phyloP scores from a whole-genome alignment of 2,113 vertebrate species.

The Fukomys damarensis region DNA sequence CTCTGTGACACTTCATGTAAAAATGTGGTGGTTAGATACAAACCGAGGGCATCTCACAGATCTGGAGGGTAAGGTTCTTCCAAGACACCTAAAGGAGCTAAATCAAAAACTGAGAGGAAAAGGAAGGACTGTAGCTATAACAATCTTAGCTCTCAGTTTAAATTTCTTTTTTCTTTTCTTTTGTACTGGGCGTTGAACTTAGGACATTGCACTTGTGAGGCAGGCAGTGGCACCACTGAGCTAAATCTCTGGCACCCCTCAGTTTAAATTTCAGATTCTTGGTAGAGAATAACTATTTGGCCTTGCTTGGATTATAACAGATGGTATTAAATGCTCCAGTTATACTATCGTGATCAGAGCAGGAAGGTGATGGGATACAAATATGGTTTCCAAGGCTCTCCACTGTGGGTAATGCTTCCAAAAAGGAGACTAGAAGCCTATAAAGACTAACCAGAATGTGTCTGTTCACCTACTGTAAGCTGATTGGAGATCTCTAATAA shows the following conservation, averaged over 20 bases:
- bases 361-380: not conserved
- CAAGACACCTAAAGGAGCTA: not conserved
- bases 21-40: not conserved
- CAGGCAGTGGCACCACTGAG: too few relatives aligned
- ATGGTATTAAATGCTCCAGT: not conserved
- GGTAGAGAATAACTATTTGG: not conserved
- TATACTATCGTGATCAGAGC: not conserved
- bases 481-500: not conserved
- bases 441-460: not conserved
- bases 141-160: not conserved
- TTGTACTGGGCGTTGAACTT: too few relatives aligned
- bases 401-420: not conserved
- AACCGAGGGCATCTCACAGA: not conserved
- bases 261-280: not conserved
- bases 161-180: too few relatives aligned
- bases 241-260: too few relatives aligned
- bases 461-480: not conserved
- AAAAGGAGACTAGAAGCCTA: not conserved
- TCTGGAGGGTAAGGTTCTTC: not conserved
- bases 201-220: too few relatives aligned
- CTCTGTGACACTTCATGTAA: not conserved
- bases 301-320: not conserved
- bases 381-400: not conserved
- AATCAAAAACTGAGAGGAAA: not conserved
- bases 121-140: not conserved